Base-by-base conservation (phyloP, 2,888 invertebrate species). In the Papilio demoleus region DNA sequence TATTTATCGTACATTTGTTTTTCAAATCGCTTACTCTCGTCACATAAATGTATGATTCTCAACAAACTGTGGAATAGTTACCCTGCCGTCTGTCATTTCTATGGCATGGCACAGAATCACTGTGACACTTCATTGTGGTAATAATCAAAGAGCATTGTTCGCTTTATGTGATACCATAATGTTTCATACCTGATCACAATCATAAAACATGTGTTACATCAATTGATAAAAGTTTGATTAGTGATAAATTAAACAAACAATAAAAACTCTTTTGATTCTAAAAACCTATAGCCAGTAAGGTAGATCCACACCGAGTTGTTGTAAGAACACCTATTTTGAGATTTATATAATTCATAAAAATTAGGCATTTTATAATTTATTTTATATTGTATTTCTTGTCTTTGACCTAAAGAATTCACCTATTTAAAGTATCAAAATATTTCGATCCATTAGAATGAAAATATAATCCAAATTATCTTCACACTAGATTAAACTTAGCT, bases 71-170 rank as follows among this genome's bases (percentile, higher is more conserved):
- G 79, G 79, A 74, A 74, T 79, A 80, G 80, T 80, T 80, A 74
- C 88, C 85, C 86, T 74, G 74, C 72, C 80, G 79, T 84, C 82
- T 85, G 85, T 85, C 86, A 81, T 72, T 75, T 65, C 60, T 61
- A 40, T 64, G 60, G 61, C 31, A 47, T 14, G 53, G 40, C 19
- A 69, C 45, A 75, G 80, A 85, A 83, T 86, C 85, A 81, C 76
- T 84, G 80, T 86, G 88, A 88, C 88, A 88, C 85, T 82, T 83
- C 84, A 85, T 85, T 88, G 90, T 88, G 85, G 82, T 77, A 78
- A 84, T 90, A 88, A 92, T 92, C 88, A 90, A 80, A 76, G 76
- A 71, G 83, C 80, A 91, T 90, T 92, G 92, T 92, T 87, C 86
- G 81, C 84, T 86, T 87, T 73, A 73, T 73, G 47, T 63, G 62